These are phyloP conservation scores for Oenanthe melanoleuca DNA, from an alignment of 2,113 vertebrate genomes.

Conservation along the genomic window DNA sequence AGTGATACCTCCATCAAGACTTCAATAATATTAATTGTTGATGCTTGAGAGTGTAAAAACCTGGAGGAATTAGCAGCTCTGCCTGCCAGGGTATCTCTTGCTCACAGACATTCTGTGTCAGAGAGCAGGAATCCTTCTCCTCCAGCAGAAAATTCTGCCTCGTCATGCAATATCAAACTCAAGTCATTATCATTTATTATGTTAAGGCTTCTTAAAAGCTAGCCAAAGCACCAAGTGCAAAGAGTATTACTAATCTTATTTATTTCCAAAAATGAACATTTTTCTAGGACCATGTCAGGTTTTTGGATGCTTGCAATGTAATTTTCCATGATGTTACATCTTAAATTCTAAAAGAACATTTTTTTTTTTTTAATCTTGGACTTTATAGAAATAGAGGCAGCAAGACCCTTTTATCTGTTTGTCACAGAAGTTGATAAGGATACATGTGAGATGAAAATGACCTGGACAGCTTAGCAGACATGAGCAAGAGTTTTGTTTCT, in stretches of 20 bases:
- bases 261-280: not conserved
- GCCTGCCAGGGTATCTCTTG: slow-evolving; percentile 20
- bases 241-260: not conserved
- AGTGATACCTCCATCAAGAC: slow-evolving; percentile 44
- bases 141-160: slow-evolving; percentile 61
- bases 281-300: not conserved
- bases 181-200: slow-evolving; percentile 3
- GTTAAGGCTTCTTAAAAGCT: not conserved
- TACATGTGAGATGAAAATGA: not conserved
- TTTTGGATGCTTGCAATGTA: not conserved
- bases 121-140: slow-evolving; percentile 18
- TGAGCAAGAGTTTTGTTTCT: not conserved
- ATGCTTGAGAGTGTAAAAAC: slow-evolving; percentile 49
- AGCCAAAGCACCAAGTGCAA: not conserved
- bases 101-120: not conserved
- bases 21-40: slow-evolving; percentile 55
- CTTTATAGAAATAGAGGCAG: not conserved
- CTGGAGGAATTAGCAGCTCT: slow-evolving; percentile 47
- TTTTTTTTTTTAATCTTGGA: not conserved
- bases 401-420: not conserved
- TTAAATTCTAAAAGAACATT: not conserved
- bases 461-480: not conserved
- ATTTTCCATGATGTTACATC: not conserved
- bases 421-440: not conserved
- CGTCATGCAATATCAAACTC: slow-evolving; percentile 41